phyloP scores from a whole-genome alignment of 2,113 vertebrate species.

The Cyanoderma ruficeps region DNA sequence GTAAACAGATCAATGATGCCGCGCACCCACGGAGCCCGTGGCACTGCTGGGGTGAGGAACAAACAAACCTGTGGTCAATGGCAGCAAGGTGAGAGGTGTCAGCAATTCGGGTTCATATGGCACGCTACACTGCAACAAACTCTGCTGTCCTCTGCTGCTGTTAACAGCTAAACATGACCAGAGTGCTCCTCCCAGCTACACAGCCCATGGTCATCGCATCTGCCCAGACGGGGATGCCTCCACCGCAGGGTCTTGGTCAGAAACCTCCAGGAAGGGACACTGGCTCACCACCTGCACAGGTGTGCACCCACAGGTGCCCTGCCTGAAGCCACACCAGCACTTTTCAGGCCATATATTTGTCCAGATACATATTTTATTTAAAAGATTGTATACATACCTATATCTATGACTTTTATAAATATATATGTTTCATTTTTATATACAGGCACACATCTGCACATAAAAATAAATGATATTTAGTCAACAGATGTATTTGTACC shows the following conservation, averaged over 20 bases:
- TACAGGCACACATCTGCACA: fast-evolving
- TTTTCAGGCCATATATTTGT: neutral
- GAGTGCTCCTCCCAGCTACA: neutral
- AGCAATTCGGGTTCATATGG: fast-evolving
- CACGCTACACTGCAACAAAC: fast-evolving
- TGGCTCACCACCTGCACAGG: fast-evolving
- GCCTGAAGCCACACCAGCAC: fast-evolving
- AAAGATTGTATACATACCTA: neutral
- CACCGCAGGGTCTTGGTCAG: fast-evolving
- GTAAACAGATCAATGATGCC: neutral
- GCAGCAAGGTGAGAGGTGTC: neutral
- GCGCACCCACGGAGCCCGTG: fast-evolving
- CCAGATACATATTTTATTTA: neutral
- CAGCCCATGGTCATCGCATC: fast-evolving
- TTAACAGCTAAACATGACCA: neutral
- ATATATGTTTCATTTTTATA: neutral
- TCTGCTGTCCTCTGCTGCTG: neutral
- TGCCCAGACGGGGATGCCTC: neutral
- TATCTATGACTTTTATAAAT: neutral
- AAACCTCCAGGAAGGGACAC: neutral
- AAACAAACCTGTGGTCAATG: neutral
- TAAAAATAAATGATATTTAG: neutral
- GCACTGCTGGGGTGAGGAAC: neutral
- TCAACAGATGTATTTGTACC: neutral
- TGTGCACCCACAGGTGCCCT: fast-evolving